Conservation (phyloP, 2,888 invertebrate species). For the Theretra japonica region DNA sequence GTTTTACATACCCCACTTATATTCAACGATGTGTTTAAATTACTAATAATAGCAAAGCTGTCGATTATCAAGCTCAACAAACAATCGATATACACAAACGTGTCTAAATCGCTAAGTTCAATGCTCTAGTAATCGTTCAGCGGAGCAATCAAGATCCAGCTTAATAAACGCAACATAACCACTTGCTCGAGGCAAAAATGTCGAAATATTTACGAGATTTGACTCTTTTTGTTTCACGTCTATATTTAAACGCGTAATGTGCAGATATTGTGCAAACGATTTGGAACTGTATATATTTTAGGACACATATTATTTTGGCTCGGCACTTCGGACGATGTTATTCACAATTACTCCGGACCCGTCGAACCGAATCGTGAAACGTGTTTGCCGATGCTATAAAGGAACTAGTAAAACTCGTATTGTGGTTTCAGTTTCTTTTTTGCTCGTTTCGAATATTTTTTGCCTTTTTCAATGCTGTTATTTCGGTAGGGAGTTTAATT, state of each 20-base stretch:
- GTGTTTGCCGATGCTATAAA: constrained; percentile 73
- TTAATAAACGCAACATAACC: constrained; percentile 75
- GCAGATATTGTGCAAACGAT: constrained; percentile 55
- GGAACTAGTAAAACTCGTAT: constrained; percentile 73
- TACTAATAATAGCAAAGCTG: constrained; percentile 28
- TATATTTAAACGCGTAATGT: constrained; percentile 62
- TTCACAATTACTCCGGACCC: constrained; percentile 56
- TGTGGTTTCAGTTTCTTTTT: constrained; percentile 62
- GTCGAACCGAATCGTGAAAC: constrained; percentile 67
- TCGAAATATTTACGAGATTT: constrained; percentile 75
- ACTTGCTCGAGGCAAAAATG: constrained; percentile 69
- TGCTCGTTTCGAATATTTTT: constrained; percentile 46
- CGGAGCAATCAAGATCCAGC: constrained; percentile 67
- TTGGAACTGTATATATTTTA: constrained; percentile 56
- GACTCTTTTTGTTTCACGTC: constrained; percentile 68
- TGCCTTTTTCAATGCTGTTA: constrained; percentile 45
- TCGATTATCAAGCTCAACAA: constrained; percentile 38
- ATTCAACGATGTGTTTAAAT: constrained; percentile 4
- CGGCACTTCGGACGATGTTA: constrained; percentile 52
- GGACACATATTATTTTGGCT: constrained; percentile 60
- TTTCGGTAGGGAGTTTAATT: constrained; percentile 48
- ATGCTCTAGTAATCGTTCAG: constrained; percentile 69
- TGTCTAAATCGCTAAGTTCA: constrained; percentile 68
- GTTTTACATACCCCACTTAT: neutral
- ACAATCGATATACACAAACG: constrained; percentile 44